phyloP scores from a whole-genome alignment of 1,140 invertebrate species.

The Calliopsis andreniformis region DNA sequence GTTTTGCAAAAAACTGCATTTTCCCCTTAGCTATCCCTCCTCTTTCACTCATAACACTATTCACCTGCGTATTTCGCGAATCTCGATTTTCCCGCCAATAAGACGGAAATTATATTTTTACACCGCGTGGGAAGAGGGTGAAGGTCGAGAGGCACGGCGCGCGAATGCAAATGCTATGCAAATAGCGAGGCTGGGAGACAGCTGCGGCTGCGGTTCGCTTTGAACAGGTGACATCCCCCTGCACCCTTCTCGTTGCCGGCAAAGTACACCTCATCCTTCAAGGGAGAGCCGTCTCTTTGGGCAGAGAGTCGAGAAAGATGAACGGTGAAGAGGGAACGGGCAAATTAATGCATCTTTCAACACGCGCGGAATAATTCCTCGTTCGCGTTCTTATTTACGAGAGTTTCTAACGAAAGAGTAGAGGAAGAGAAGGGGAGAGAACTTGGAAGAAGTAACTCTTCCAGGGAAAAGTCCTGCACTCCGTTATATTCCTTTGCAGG shows the following conservation, averaged over 20 bases:
- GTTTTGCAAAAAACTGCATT: too few relatives aligned
- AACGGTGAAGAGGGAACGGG: background rate
- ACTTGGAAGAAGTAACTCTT: too few relatives aligned
- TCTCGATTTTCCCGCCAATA: background rate
- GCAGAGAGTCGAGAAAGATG: background rate
- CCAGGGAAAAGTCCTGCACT: too few relatives aligned
- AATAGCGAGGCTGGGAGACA: conserved; percentile 36
- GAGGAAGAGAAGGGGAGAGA: too few relatives aligned
- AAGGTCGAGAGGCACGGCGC: background rate
- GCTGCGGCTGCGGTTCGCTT: conserved; percentile 28
- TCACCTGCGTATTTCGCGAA: too few relatives aligned
- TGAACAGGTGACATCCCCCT: conserved; percentile 35
- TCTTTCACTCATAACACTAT: too few relatives aligned
- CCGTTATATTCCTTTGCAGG: too few relatives aligned
- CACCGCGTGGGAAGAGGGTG: background rate
- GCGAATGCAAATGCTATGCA: conserved; percentile 53
- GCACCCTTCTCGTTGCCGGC: background rate
- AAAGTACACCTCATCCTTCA: background rate
- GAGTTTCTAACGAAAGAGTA: background rate
- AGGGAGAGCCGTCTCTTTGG: background rate
- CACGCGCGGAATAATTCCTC: conserved; percentile 17
- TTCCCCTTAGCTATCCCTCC: too few relatives aligned
- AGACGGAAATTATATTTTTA: conserved; percentile 10
- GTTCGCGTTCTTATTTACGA: conserved; percentile 9
- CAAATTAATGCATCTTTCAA: conserved; percentile 23